Evolutionary conservation across 2,797 vertebrate species (phyloP), one percentile per base, ranked within the genome.

Genomic region (Tragopan temminckii): DNA sequence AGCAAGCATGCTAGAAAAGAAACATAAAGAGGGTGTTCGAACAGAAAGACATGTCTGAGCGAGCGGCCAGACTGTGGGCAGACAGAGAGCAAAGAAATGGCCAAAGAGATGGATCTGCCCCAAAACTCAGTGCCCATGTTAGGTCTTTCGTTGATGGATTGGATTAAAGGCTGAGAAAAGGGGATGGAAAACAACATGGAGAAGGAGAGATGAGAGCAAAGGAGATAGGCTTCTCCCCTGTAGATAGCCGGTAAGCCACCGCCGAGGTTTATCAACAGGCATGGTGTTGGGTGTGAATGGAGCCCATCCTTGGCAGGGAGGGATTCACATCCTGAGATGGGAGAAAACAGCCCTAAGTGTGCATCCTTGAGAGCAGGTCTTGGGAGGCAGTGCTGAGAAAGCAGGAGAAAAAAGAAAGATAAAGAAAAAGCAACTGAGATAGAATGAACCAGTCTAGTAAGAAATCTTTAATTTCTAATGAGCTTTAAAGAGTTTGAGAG

Each of bases 391-490:
- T 1, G 1, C 29, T 67, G 67, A 35, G 67, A 92, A 87, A 85
- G 58, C 58, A 67, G 53, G 43, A 62, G 0, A 17, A 63, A 29
- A 64, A 64, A 89, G 93, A 97, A 85, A 81, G 77, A 64, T 24
- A 66, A 63, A 69, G n/a, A 94, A 97, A 84, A 82, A 81, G 35
- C 84, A 25, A 68, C 74, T 24, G 89, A 93, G 89, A 95, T 62
- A 62, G 94, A 91, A 93, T 74, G 91, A 89, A 85, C 94, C 83
- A 63, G 88, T 97, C 88, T 98, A 97, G 96, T 97, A 98, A 98
- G 97, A 97, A 97, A 98, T 96, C 97, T 98, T 98, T 98, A 98
- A 98, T 98, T 97, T 97, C 97, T 97, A 97, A 94, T 98, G 90
- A 96, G 95, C 92, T 95, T 98, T 96, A 96, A 98, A 98, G 97